phyloP scores from a whole-genome alignment of 2,888 invertebrate species.

The Habrosyne pyritoides region DNA sequence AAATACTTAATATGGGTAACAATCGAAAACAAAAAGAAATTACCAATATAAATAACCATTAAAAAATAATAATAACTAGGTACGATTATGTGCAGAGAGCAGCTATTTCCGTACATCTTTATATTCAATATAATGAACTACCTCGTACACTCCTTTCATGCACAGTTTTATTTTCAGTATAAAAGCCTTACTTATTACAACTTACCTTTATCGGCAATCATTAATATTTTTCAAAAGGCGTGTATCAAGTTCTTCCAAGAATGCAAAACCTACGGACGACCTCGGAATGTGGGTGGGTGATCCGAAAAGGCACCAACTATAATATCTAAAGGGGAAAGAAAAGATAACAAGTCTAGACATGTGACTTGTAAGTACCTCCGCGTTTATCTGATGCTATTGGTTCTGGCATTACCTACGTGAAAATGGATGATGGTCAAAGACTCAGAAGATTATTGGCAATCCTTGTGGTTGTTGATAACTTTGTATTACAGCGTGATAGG shows the following conservation, averaged over 20 bases:
- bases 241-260: neutral
- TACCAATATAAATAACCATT: no score
- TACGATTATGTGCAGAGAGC: no score
- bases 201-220: no score
- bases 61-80: no score
- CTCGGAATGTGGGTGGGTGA: neutral
- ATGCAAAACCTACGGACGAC: neutral
- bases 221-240: no score
- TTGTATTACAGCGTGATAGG: neutral
- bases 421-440: neutral
- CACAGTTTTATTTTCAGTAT: no score
- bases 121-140: no score
- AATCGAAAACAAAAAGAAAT: no score
- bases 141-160: no score
- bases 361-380: neutral
- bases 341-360: conserved; percentile 7
- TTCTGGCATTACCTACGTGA: conserved; percentile 4
- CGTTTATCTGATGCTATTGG: conserved; percentile 3
- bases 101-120: no score
- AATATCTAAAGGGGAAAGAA: neutral
- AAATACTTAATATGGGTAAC: no score
- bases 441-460: neutral
- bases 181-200: no score
- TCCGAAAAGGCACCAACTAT: neutral
- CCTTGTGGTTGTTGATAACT: neutral